phyloP scores from a whole-genome alignment of 2,888 invertebrate species.

The Chirona hameri region DNA sequence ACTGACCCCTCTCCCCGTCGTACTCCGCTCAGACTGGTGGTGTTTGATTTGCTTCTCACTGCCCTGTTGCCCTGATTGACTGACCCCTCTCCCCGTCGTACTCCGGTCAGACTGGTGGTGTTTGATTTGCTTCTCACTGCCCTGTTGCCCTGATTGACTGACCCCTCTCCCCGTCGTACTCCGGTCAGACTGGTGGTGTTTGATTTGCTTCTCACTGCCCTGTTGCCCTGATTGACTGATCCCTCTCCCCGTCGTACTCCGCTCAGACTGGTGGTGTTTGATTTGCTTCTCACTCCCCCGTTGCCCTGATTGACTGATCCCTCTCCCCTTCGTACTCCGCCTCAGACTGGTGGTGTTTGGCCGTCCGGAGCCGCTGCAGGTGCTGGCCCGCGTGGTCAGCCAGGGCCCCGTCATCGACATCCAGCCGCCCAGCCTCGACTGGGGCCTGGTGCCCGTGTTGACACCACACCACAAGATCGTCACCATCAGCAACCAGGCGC shows the following conservation, averaged over 20 bases:
- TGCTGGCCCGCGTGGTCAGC: slow-evolving; percentile 41
- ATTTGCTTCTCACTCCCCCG: too few species aligned
- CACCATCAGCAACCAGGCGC: slow-evolving; percentile 64
- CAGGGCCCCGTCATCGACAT: slow-evolving; percentile 65
- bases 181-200: not conserved
- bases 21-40: too few species aligned
- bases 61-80: too few species aligned
- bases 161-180: not conserved
- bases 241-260: not conserved
- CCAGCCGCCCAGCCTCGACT: slow-evolving; percentile 58
- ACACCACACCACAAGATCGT: slow-evolving; percentile 53
- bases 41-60: too few species aligned
- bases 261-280: not conserved
- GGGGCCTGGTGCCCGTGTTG: slow-evolving; percentile 60
- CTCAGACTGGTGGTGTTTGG: slow-evolving; percentile 5
- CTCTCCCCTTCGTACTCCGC: not conserved
- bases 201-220: not conserved
- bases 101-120: too few species aligned
- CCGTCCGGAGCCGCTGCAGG: slow-evolving; percentile 8
- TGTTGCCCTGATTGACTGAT: too few species aligned
- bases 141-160: not conserved
- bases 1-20: too few species aligned
- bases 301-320: too few species aligned
- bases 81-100: too few species aligned
- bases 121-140: too few species aligned